Conservation (phyloP, 2,113 vertebrate genomes). For the Python bivittatus region DNA sequence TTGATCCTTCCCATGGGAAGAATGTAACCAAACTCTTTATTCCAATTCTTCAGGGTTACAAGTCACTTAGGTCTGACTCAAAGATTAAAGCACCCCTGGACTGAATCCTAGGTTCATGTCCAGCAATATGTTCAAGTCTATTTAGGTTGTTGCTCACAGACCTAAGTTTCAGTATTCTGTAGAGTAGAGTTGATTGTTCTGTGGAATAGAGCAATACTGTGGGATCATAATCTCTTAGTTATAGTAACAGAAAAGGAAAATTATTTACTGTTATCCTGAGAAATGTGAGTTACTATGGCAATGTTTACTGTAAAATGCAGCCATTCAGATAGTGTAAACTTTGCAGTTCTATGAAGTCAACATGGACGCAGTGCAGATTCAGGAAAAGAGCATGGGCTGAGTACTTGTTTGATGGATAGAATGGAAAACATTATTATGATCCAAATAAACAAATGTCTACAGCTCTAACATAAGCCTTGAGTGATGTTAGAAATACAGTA, state of each 20-base stretch:
- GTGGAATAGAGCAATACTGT: no score
- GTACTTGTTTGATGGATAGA: slow-evolving; percentile 3
- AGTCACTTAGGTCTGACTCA: no score
- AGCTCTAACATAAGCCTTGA: slow-evolving; percentile 16
- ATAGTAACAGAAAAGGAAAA: slow-evolving; percentile 5
- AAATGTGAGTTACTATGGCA: background rate
- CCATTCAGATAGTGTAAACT: slow-evolving; percentile 13
- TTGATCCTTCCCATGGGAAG: no score
- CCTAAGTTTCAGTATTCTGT: no score
- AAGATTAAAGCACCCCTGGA: no score
- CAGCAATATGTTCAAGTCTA: no score
- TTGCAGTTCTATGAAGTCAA: slow-evolving; percentile 36
- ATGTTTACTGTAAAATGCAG: background rate
- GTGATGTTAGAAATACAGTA: slow-evolving; percentile 28
- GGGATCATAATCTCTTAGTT: slow-evolving; percentile 2
- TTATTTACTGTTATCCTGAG: slow-evolving; percentile 28
- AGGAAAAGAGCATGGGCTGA: slow-evolving; percentile 14
- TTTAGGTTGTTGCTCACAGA: no score
- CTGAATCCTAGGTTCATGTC: no score
- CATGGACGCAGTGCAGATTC: background rate
- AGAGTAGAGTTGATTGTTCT: no score
- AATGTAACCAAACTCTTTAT: no score
- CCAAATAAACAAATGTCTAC: background rate
- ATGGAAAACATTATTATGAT: background rate
- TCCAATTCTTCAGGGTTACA: no score